phyloP scores from a whole-genome alignment of 1,140 invertebrate genomes.

The Chrysomallon squamiferum region DNA sequence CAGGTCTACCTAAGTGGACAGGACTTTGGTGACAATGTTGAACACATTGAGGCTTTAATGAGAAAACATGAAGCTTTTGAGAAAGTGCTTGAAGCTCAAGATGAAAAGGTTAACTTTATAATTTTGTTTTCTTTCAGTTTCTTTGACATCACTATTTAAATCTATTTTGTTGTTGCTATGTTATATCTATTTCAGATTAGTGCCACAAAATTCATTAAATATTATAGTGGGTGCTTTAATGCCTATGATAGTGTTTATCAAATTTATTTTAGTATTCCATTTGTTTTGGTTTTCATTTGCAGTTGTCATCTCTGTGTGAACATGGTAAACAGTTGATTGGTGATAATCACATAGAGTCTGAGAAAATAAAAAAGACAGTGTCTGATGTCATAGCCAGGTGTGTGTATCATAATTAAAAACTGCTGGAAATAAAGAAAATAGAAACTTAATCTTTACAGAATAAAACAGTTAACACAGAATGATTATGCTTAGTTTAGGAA shows the following conservation, averaged over 20 bases:
- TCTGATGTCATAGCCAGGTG: slow-evolving; percentile 47
- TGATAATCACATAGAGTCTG: slow-evolving; percentile 60
- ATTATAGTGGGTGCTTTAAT: too few relatives aligned
- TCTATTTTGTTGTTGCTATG: neutral
- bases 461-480: too few relatives aligned
- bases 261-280: too few relatives aligned
- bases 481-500: too few relatives aligned
- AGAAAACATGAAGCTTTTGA: slow-evolving; percentile 99
- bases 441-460: too few relatives aligned
- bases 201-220: too few relatives aligned
- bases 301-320: slow-evolving; percentile 73
- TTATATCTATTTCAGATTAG: neutral
- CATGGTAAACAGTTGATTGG: slow-evolving; percentile 59
- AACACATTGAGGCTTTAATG: slow-evolving; percentile 97
- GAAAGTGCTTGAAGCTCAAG: slow-evolving; percentile 96
- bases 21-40: slow-evolving; percentile 94
- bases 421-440: too few relatives aligned
- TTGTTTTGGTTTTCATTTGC: too few relatives aligned
- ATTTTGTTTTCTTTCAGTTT: neutral
- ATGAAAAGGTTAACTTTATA: slow-evolving; percentile 79
- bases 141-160: neutral
- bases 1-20: slow-evolving; percentile 96
- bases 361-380: slow-evolving; percentile 46
- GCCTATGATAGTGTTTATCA: neutral
- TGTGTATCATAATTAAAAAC: too few relatives aligned